Base-by-base conservation (phyloP, 2,797 vertebrate genomes). In the Dryobates pubescens region DNA sequence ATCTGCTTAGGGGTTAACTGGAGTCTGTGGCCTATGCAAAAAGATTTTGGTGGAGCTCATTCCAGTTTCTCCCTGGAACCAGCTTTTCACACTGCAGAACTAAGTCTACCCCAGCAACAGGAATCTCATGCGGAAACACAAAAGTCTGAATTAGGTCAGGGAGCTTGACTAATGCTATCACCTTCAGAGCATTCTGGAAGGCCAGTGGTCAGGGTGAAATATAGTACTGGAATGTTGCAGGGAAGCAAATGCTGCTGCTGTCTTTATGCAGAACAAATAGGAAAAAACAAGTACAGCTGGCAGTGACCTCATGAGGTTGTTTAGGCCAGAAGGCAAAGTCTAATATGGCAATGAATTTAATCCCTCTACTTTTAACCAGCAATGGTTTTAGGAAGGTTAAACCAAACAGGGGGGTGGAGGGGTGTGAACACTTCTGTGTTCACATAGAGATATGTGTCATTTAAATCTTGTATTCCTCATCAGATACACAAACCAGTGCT, bases 211-310 rank as follows among this genome's bases (percentile, higher is more conserved):
- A 4, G 69, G 59, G 61, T 89, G 89, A 91, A 86, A 63, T 45
- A 38, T 23, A 36, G 29, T 5, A 89, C 53, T 41, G 90, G 92
- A 92, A 91, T 61, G 72, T n/a, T 45, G 41, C 71, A 82, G 83
- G 62, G 88, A 74, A 86, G 82, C 62, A 85, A 93, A 91, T 17
- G 65, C 76, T 88, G 82, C 75, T 78, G 84, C 90, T 81, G 82
- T 29, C 63, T 90, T 63, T 7, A 0, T 45, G 86, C 83, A 90
- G 91, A 89, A 53, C 53, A 86, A 93, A 91, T 82, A 62, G 82
- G 79, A 45, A 88, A 94, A 94, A 94, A 81, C 85, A 81, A 93
- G 85, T 88, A n/a, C 91, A 92, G 91, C 91, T 94, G 95, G 85
- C 87, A 92, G 85, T 92, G 95, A 94, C 91, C 85, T 89, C 95